phyloP scores from a whole-genome alignment of 2,888 invertebrate species.

The Drosophila emarginata region DNA sequence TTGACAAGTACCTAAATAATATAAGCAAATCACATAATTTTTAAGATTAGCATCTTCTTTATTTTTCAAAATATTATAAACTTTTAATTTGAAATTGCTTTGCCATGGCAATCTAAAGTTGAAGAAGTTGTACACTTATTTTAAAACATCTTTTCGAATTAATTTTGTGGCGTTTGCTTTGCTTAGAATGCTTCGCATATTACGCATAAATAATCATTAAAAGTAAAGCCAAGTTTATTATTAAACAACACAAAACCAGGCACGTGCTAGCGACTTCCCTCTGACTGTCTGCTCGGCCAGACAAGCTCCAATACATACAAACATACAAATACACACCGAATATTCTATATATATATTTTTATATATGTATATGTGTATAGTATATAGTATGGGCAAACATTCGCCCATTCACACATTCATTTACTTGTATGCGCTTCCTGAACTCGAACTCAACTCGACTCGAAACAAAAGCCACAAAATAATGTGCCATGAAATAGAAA shows the following conservation, averaged over 20 bases:
- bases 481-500: conserved; percentile 80
- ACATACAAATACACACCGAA: background rate
- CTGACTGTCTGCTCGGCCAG: background rate
- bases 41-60: background rate
- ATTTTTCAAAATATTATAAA: background rate
- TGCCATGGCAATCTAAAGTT: background rate
- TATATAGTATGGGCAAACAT: background rate
- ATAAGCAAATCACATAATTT: no score
- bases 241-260: conserved; percentile 31
- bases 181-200: conserved; percentile 13
- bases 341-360: background rate
- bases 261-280: background rate
- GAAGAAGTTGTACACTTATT: background rate
- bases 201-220: conserved; percentile 56
- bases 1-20: no score
- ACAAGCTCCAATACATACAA: conserved; percentile 2
- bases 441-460: conserved; percentile 41
- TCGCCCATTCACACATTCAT: conserved; percentile 16
- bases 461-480: conserved; percentile 77
- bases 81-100: conserved; percentile 2
- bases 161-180: conserved; percentile 4
- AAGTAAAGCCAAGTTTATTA: conserved; percentile 52
- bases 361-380: background rate
- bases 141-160: conserved; percentile 6
- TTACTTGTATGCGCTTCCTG: conserved; percentile 41